phyloP scores from a whole-genome alignment of 2,888 invertebrate species.

The Electrophaes corylata region DNA sequence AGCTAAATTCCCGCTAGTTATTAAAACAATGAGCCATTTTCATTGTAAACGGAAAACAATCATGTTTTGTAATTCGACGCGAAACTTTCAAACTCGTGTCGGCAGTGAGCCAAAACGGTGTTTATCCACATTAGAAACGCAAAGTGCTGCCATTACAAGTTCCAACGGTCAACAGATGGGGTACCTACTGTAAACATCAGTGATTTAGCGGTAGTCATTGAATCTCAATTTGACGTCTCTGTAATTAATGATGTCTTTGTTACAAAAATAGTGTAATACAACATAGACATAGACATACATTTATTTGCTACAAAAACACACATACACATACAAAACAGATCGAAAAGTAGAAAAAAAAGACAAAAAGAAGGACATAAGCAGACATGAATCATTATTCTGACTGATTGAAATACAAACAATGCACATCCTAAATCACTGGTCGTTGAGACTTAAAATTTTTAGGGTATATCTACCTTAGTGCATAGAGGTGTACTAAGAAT shows the following conservation, averaged over 20 bases:
- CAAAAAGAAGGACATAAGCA: no score
- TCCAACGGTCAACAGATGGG: conserved; percentile 35
- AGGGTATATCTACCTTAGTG: no score
- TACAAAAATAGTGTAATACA: no score
- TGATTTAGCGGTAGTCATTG: conserved; percentile 11
- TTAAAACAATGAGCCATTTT: conserved; percentile 49
- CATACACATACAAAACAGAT: no score
- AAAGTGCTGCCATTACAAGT: conserved; percentile 46
- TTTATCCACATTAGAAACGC: conserved; percentile 46
- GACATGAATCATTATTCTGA: no score
- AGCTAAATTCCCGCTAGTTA: conserved; percentile 29
- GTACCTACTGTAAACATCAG: conserved; percentile 9
- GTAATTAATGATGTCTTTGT: not conserved
- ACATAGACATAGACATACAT: no score
- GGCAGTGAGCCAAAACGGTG: conserved; percentile 59
- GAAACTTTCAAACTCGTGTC: conserved; percentile 56
- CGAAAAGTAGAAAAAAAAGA: no score
- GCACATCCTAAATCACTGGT: no score
- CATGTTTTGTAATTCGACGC: conserved; percentile 58
- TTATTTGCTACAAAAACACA: no score
- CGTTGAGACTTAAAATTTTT: no score
- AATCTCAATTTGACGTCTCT: not conserved
- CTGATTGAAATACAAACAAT: no score
- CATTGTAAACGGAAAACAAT: conserved; percentile 50
- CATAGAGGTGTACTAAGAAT: no score